Percentiles rank a stretch among this genome's conserved stretches.
Conservation (phyloP, 2,797 vertebrate species). For the Peromyscus attwateri region DNA sequence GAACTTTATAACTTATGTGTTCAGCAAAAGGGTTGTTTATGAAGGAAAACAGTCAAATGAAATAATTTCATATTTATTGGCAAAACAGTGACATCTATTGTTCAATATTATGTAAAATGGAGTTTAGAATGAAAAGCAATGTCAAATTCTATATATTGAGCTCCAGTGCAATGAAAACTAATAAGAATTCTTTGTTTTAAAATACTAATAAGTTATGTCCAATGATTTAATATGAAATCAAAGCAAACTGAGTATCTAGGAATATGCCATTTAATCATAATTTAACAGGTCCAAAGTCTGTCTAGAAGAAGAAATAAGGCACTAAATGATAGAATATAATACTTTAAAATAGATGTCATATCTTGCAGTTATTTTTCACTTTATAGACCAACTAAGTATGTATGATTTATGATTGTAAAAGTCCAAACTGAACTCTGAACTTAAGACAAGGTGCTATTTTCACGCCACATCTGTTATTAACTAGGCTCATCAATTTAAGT, state of each 20-base stretch:
- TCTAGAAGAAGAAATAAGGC: neutral
- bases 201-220: neutral
- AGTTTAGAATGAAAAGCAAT: constrained; percentile 70
- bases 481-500: neutral
- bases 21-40: constrained; percentile 73
- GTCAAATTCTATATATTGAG: neutral
- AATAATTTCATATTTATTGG: constrained; percentile 79
- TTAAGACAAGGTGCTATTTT: neutral
- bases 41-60: constrained; percentile 81
- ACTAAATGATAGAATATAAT: neutral
- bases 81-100: constrained; percentile 89
- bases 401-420: neutral
- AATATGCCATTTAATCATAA: neutral
- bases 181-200: constrained; percentile 37
- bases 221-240: constrained; percentile 15
- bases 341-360: neutral
- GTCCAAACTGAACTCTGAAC: neutral
- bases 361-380: neutral
- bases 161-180: neutral
- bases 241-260: constrained; percentile 13
- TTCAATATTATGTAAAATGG: constrained; percentile 79
- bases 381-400: neutral
- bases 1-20: constrained; percentile 72
- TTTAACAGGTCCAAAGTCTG: neutral
- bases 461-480: neutral